These are phyloP conservation scores for Tretioscincus oriximinensis DNA, from an alignment of 2,113 vertebrate species.

Conservation along the genomic window DNA sequence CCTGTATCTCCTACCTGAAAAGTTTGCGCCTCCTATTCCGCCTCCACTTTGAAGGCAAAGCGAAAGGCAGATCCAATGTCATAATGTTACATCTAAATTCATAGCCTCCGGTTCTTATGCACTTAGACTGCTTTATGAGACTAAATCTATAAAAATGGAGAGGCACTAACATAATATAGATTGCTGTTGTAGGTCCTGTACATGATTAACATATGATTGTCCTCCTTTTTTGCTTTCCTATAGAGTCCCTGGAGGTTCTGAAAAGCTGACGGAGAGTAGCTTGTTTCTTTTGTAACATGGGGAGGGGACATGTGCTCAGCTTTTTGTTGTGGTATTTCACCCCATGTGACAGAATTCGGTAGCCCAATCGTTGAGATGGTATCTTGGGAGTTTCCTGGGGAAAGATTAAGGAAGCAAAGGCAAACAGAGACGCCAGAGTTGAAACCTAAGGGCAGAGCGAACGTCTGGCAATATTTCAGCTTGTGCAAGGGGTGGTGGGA, in stretches of 20 bases:
- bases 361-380: no score
- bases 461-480: no score
- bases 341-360: no score
- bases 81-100: neutral
- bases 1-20: neutral
- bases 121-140: neutral
- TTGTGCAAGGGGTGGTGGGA: no score
- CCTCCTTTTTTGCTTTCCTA: neutral
- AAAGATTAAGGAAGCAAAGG: no score
- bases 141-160: neutral
- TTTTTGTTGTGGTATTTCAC: no score
- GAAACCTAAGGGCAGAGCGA: no score
- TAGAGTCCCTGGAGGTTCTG: neutral
- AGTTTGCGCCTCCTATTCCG: neutral
- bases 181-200: neutral
- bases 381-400: no score
- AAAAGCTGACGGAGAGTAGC: neutral
- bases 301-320: neutral
- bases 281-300: neutral
- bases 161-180: neutral
- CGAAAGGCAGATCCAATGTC: slow-evolving; percentile 9
- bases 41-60: neutral
- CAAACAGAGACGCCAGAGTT: no score
- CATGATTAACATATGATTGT: neutral
- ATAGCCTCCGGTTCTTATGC: neutral